Percentiles rank a stretch among this genome's conserved stretches.
Evolutionary conservation across 2,113 vertebrate genomes (phyloP).

Genomic region (Oxyruncus cristatus): DNA sequence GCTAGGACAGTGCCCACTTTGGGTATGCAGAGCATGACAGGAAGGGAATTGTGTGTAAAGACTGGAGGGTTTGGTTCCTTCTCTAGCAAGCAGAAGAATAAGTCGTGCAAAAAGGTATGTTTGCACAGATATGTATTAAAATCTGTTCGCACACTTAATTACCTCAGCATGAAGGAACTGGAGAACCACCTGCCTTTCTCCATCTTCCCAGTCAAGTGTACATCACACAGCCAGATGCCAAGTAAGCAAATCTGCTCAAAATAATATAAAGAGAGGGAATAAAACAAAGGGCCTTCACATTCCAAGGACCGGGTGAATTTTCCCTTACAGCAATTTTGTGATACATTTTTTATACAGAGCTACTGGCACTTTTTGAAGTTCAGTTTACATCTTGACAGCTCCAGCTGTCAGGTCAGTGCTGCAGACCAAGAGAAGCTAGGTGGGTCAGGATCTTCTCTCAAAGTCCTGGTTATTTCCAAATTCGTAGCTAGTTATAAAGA

Average conservation of each 20-base stretch:
- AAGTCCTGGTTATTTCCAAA: neutral
- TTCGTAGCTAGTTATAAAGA: neutral
- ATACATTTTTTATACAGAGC: neutral
- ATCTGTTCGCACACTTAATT: neutral
- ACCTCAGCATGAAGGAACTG: neutral
- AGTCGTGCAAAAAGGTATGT: accelerated
- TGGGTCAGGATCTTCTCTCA: neutral
- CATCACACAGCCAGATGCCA: neutral
- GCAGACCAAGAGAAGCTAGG: neutral
- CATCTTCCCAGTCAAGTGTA: neutral
- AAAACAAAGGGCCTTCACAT: neutral
- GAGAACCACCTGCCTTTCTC: neutral
- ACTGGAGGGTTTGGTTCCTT: neutral
- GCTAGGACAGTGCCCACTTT: neutral
- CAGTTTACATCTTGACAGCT: neutral
- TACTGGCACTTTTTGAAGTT: neutral
- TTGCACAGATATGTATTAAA: neutral
- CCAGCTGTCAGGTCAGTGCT: neutral
- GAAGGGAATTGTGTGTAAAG: neutral
- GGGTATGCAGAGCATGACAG: neutral
- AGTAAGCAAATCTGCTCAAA: neutral
- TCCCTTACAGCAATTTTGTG: neutral
- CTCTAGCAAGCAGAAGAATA: neutral
- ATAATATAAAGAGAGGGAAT: neutral
- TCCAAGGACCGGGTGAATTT: neutral